Conservation (phyloP, 2,888 invertebrate species). For the Polymixis lichenea region DNA sequence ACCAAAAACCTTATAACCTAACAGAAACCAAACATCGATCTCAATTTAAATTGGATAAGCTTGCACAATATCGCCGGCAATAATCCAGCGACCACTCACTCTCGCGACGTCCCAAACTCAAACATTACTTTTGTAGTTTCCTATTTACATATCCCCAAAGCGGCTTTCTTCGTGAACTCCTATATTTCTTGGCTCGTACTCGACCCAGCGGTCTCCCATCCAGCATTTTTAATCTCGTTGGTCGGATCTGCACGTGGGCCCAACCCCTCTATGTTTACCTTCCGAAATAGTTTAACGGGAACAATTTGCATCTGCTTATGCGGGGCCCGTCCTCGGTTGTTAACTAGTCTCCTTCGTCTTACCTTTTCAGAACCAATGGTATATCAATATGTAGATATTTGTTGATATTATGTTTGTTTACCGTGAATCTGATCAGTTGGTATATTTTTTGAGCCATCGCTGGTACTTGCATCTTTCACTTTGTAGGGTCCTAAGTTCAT, state of each 20-base stretch:
- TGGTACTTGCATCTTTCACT: constrained; percentile 1
- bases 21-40: constrained; percentile 69
- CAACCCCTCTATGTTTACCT: constrained; percentile 89
- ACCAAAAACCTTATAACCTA: constrained; percentile 33
- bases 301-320: constrained; percentile 90
- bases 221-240: constrained; percentile 90
- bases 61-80: constrained; percentile 79
- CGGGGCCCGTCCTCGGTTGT: constrained; percentile 88
- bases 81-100: constrained; percentile 84
- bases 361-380: constrained; percentile 69
- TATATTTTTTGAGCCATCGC: constrained; percentile 19
- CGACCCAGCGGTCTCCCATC: constrained; percentile 85
- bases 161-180: constrained; percentile 88
- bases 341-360: constrained; percentile 83
- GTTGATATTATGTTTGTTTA: constrained; percentile 56
- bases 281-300: constrained; percentile 90
- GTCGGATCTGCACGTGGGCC: constrained; percentile 87
- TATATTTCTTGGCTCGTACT: constrained; percentile 87
- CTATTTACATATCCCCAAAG: constrained; percentile 89
- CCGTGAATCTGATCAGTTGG: constrained; percentile 23
- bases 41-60: constrained; percentile 80
- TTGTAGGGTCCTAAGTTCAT: constrained; percentile 8
- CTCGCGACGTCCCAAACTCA: constrained; percentile 84
- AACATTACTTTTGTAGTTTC: constrained; percentile 89
- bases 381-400: constrained; percentile 58